A percentile compares a stretch with the other conserved stretches of the same genome.
Evolutionary conservation across 2,888 invertebrate genomes (phyloP).

Genomic region (Parnassius apollo): DNA sequence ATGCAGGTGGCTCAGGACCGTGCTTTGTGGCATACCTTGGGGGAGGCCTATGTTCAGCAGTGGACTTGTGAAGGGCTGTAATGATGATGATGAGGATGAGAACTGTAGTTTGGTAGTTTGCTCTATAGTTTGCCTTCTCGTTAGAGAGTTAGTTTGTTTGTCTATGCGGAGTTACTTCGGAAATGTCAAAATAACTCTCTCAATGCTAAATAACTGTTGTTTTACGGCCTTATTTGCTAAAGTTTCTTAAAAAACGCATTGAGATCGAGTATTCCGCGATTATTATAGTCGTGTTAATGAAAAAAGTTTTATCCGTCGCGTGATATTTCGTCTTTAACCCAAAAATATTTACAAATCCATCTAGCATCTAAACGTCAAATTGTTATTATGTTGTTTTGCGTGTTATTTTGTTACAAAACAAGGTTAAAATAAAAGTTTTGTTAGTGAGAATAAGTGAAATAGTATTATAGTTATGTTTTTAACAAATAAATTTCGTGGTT

Average conservation of each 20-base stretch:
- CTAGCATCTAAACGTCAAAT: conserved; percentile 60
- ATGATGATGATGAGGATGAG: too few species aligned
- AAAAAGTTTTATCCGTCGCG: conserved; percentile 32
- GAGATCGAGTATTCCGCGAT: conserved; percentile 62
- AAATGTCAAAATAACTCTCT: conserved; percentile 68
- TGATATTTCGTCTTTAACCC: conserved; percentile 32
- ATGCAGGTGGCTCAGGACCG: too few species aligned
- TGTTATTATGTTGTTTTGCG: conserved; percentile 65
- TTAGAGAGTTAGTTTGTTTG: conserved; percentile 32
- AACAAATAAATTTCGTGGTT: conserved; percentile 29
- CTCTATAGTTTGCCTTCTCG: too few species aligned
- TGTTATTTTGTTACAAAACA: conserved; percentile 41
- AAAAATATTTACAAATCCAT: conserved; percentile 43
- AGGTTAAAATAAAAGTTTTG: conserved; percentile 24
- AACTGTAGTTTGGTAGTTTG: too few species aligned
- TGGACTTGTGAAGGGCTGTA: too few species aligned
- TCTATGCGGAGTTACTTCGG: conserved; percentile 24
- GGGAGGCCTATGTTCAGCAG: too few species aligned
- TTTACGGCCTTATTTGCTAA: conserved; percentile 49
- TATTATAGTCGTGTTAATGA: conserved; percentile 31
- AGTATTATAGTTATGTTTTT: conserved; percentile 12
- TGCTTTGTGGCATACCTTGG: too few species aligned
- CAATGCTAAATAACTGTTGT: conserved; percentile 72
- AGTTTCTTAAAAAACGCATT: conserved; percentile 45
- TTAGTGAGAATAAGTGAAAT: conserved; percentile 30